These are phyloP conservation scores for Camponotus vicinus DNA, from an alignment of 1,140 invertebrate genomes.

Conservation along the genomic window DNA sequence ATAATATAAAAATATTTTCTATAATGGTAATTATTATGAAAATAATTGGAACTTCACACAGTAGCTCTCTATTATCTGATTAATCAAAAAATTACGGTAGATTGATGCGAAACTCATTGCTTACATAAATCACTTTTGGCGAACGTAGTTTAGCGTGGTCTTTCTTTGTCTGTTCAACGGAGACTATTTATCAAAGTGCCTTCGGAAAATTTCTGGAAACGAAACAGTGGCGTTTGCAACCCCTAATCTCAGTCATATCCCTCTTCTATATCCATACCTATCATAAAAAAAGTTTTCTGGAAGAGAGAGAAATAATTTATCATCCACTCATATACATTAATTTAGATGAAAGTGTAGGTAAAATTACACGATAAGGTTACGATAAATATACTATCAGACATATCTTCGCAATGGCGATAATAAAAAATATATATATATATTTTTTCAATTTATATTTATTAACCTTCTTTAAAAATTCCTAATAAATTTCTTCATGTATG, in stretches of 20 bases:
- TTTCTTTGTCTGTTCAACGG: background rate
- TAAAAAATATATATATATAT: background rate
- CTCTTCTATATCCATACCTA: constrained; percentile 13
- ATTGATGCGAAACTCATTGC: constrained; percentile 12
- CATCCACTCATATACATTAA: background rate
- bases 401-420: background rate
- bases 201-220: constrained; percentile 29
- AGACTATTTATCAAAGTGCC: constrained; percentile 53
- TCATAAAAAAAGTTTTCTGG: background rate
- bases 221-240: background rate
- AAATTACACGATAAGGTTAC: background rate
- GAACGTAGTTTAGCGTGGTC: background rate
- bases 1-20: background rate
- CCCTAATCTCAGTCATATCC: background rate
- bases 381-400: background rate
- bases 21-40: background rate
- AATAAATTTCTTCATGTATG: too few species aligned
- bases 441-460: background rate
- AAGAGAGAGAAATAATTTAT: constrained; percentile 22
- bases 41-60: background rate
- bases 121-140: constrained; percentile 57
- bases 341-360: background rate
- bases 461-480: too few species aligned
- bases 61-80: background rate
- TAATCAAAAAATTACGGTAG: constrained; percentile 24